Evolutionary conservation across 2,113 vertebrate species (phyloP).

Genomic region (Halcyon malimbica): DNA sequence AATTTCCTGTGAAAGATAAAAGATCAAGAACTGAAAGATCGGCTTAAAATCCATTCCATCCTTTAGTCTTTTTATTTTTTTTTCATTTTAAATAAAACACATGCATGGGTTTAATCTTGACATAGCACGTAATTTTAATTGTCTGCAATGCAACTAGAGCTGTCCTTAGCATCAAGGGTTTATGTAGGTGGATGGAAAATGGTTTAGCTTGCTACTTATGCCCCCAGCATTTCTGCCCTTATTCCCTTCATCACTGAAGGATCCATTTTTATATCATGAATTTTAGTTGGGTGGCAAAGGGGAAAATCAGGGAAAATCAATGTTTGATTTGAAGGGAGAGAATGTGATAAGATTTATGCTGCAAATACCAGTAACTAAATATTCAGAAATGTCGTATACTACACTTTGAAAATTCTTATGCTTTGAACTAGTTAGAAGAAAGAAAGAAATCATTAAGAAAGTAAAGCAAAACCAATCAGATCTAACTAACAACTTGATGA

Average conservation of each 20-base stretch:
- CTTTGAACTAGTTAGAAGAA: background rate
- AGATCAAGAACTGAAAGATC: background rate
- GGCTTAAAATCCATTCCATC: background rate
- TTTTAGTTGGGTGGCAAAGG: background rate
- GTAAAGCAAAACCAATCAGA: background rate
- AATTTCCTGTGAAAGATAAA: background rate
- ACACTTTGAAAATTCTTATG: background rate
- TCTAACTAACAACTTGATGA: background rate
- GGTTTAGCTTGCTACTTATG: background rate
- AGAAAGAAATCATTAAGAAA: background rate
- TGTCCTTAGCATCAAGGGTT: background rate
- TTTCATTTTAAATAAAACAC: background rate
- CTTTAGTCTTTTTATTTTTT: background rate
- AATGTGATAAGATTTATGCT: background rate
- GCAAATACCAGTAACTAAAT: background rate
- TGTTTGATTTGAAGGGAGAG: background rate
- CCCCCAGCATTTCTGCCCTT: accelerated
- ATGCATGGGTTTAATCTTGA: background rate
- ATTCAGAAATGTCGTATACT: background rate
- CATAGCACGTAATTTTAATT: background rate
- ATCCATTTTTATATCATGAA: background rate
- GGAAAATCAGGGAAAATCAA: background rate
- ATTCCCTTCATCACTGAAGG: background rate
- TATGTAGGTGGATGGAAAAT: background rate
- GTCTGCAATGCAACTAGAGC: background rate